These are phyloP conservation scores for Falco columbarius DNA, from an alignment of 2,797 vertebrate species.

Conservation along the genomic window DNA sequence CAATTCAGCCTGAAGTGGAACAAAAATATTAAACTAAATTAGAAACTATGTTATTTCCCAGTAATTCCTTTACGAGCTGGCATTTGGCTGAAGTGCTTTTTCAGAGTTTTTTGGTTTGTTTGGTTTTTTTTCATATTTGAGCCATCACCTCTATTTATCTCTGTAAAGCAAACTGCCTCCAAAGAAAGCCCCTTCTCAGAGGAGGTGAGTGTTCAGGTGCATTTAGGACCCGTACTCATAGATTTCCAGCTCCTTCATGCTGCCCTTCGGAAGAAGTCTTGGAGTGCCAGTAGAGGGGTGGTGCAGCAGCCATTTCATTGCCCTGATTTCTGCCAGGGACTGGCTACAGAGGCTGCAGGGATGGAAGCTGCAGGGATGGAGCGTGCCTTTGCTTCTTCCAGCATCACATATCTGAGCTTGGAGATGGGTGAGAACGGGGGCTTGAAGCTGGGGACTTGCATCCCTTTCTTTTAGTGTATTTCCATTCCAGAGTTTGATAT, in stretches of 20 bases:
- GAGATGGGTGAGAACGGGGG: neutral
- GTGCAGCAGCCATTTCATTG: neutral
- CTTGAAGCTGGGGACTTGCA: neutral
- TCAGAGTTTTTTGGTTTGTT: neutral
- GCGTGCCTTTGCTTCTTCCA: neutral
- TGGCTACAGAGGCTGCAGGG: neutral
- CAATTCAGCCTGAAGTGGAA: neutral
- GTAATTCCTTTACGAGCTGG: neutral
- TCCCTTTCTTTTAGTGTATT: neutral
- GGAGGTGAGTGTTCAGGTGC: neutral
- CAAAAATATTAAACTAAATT: slow-evolving; percentile 16
- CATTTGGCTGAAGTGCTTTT: neutral
- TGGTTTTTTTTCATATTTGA: neutral
- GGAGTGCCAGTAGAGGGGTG: rapidly evolving
- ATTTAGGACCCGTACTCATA: neutral
- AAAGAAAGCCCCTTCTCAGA: neutral
- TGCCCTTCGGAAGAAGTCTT: neutral
- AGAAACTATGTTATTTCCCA: neutral
- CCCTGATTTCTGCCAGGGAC: neutral
- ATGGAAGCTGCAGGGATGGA: neutral
- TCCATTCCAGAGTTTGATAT: neutral
- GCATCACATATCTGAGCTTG: too few species aligned
- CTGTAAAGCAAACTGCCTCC: neutral
- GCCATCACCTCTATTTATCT: neutral
- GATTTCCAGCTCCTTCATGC: neutral